These are phyloP conservation scores for Callocephalon fimbriatum DNA, from an alignment of 2,113 vertebrate genomes.

Conservation along the genomic window DNA sequence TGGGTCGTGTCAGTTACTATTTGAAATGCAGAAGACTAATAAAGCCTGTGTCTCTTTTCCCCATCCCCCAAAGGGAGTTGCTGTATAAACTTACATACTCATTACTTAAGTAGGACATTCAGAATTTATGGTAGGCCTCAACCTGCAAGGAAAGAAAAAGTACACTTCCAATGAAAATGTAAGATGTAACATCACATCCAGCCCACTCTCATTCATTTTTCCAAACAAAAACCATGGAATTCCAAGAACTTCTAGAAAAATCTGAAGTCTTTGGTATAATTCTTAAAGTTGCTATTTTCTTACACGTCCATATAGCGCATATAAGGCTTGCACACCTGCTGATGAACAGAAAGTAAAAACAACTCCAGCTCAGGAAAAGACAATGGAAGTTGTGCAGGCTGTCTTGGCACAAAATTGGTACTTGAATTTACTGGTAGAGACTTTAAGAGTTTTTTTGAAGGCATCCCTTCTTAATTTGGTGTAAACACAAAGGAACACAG, in stretches of 20 bases:
- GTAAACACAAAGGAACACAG: not conserved
- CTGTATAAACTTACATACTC: not conserved
- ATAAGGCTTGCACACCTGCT: not conserved
- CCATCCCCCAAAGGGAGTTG: not conserved
- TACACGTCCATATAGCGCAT: not conserved
- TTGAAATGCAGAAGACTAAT: not conserved
- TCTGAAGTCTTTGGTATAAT: not conserved
- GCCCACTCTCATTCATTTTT: not conserved
- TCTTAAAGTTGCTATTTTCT: not conserved
- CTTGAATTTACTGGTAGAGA: not conserved
- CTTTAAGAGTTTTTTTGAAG: not conserved
- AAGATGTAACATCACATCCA: not conserved
- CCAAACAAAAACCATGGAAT: not conserved
- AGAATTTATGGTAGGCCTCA: not conserved
- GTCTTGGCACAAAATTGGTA: not conserved
- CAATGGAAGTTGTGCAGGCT: not conserved
- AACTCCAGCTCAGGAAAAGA: not conserved
- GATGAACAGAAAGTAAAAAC: not conserved
- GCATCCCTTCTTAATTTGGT: not conserved
- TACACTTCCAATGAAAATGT: not conserved
- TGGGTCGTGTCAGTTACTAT: not conserved
- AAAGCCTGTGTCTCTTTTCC: not conserved
- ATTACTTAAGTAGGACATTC: not conserved
- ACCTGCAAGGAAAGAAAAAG: not conserved
- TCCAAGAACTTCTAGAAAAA: not conserved